Evolutionary conservation across 1,140 invertebrate genomes (phyloP), one percentile per base, ranked within the genome.

Genomic region (Centruroides vittatus): DNA sequence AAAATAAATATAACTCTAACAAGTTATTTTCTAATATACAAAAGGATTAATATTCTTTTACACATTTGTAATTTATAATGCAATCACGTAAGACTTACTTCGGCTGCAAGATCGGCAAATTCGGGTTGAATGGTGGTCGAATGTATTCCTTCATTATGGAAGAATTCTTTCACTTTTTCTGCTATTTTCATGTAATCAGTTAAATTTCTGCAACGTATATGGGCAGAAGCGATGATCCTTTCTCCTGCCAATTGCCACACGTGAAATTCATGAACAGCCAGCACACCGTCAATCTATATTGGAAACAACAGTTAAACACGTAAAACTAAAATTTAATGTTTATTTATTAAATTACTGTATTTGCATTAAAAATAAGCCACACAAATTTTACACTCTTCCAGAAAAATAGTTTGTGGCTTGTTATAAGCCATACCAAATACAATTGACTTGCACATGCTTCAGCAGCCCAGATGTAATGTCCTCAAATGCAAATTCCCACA

Each of bases 91-190:
- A 23, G 23, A 1, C 23, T 63, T 35, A 63, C 61, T 47, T 60
- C 57, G 55, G 36, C 49, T 13, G 56, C 60, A 46, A 68, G n/a
- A 57, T 68, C 66, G 10, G 69, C 67, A 68, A 80, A 79, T 67
- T 81, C 79, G 35, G 80, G 79, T 67, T 81, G 80, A 58, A 81
- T 79, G 3, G 80, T 82, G 11, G 78, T 78, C 36, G 78, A 80
- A 70, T 81, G 80, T 61, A 81, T 81, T 4, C 78, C 78, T 65
- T 76, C 74, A 64, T 78, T 72, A 63, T 81, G 80, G 67, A 81
- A 82, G 55, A 82, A 69, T 73, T 93, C 89, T 74, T 95, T 95
- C 0, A 94, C 89, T 74, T 92, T 89, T 73, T 93, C 90, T 12
- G 80, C 78, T 35, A 81, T 74, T 35, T 68, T 61, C 72, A 81